Percentiles rank a stretch among this genome's conserved stretches.
These are phyloP conservation scores for Ostrea edulis DNA, from an alignment of 1,140 invertebrate genomes.

Conservation along the genomic window DNA sequence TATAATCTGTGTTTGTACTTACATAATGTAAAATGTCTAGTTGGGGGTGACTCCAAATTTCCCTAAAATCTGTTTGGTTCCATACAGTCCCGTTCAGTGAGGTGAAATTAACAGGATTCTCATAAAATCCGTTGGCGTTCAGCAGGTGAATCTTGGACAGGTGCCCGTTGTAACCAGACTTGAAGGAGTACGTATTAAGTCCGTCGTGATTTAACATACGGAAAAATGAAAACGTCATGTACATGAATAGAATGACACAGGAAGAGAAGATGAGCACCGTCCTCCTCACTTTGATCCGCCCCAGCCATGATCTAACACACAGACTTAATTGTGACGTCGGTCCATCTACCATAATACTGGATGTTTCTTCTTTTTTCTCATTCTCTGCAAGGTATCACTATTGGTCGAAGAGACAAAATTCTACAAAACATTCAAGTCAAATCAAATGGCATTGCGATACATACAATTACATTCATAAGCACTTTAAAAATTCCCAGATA, in stretches of 20 bases:
- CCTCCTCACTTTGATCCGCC: not conserved
- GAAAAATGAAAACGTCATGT: not conserved
- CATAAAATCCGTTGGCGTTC: conserved; percentile 6
- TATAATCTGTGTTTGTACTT: not conserved
- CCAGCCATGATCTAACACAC: conserved; percentile 18
- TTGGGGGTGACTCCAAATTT: conserved; percentile 59
- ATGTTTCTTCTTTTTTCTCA: conserved; percentile 7
- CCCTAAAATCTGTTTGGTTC: not conserved
- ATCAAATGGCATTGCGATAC: not conserved
- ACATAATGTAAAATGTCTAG: conserved; percentile 61
- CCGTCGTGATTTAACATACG: not conserved
- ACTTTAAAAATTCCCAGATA: too few relatives aligned
- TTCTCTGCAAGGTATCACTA: not conserved
- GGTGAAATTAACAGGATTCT: not conserved
- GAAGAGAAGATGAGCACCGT: not conserved
- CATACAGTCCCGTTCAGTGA: not conserved
- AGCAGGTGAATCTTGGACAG: conserved; percentile 23
- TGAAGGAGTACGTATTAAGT: not conserved
- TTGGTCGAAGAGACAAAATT: not conserved
- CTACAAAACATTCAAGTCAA: not conserved
- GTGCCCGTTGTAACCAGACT: not conserved
- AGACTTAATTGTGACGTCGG: not conserved
- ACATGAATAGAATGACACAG: not conserved
- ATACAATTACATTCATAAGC: too few relatives aligned
- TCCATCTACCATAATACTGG: conserved; percentile 10